These are phyloP conservation scores for Heterotis niloticus DNA, from an alignment of 2,113 vertebrate species.

Conservation along the genomic window DNA sequence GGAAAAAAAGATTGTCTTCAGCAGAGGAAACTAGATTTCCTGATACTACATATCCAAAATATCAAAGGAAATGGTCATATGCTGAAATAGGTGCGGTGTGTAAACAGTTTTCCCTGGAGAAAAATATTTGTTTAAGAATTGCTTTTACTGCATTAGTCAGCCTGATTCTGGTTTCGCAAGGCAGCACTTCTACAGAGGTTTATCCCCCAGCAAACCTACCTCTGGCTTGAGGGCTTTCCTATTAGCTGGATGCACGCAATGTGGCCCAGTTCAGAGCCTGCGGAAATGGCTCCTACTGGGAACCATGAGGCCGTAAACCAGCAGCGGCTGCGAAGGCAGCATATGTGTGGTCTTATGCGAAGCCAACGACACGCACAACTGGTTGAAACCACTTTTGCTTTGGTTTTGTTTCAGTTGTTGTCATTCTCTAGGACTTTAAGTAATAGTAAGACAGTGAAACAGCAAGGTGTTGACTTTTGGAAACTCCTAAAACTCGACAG, in stretches of 20 bases:
- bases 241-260: background rate
- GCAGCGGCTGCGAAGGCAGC: background rate
- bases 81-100: background rate
- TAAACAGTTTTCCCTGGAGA: background rate
- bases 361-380: background rate
- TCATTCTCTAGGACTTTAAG: background rate
- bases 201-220: background rate
- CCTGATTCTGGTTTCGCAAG: background rate
- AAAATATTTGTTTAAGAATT: background rate
- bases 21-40: background rate
- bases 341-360: background rate
- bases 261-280: background rate
- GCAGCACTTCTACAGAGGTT: background rate
- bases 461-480: too few relatives aligned
- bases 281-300: slow-evolving; percentile 17
- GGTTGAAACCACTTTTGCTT: background rate
- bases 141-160: background rate
- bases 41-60: background rate
- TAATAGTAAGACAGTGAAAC: too few relatives aligned
- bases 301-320: slow-evolving; percentile 3
- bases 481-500: too few relatives aligned
- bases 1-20: too few relatives aligned
- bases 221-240: background rate
- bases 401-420: too few relatives aligned
- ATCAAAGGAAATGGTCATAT: background rate